Conservation (phyloP, 2,113 vertebrate species). For the Dolichotis patagonum region DNA sequence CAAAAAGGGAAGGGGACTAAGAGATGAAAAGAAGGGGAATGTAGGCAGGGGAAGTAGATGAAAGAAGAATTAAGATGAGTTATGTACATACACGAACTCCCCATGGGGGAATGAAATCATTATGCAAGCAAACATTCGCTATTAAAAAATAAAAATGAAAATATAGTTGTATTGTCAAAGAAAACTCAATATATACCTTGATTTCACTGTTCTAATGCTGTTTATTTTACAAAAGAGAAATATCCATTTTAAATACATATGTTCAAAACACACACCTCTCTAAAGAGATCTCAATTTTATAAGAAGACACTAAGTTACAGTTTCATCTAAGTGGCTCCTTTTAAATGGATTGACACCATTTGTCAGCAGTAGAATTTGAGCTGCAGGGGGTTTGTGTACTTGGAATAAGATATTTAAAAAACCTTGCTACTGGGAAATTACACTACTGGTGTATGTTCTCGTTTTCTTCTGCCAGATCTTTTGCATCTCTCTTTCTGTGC, state of each 20-base stretch:
- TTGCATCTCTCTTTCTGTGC: background rate
- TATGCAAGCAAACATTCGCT: background rate
- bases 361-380: background rate
- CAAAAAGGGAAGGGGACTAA: background rate
- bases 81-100: background rate
- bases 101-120: background rate
- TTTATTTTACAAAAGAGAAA: background rate
- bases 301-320: background rate
- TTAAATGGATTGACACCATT: background rate
- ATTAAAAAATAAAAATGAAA: background rate
- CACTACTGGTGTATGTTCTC: background rate
- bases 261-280: background rate
- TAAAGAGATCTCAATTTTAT: background rate
- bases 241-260: background rate
- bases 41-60: background rate
- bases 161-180: background rate
- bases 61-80: background rate
- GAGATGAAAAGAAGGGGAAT: background rate
- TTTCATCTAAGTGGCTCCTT: background rate
- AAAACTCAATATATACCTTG: background rate
- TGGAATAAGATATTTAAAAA: background rate
- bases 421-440: background rate
- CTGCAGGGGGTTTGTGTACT: background rate
- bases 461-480: background rate
- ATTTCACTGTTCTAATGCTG: background rate